These are phyloP conservation scores for Xiphorhynchus erythropygius DNA, from an alignment of 2,797 vertebrate species.

Conservation along the genomic window DNA sequence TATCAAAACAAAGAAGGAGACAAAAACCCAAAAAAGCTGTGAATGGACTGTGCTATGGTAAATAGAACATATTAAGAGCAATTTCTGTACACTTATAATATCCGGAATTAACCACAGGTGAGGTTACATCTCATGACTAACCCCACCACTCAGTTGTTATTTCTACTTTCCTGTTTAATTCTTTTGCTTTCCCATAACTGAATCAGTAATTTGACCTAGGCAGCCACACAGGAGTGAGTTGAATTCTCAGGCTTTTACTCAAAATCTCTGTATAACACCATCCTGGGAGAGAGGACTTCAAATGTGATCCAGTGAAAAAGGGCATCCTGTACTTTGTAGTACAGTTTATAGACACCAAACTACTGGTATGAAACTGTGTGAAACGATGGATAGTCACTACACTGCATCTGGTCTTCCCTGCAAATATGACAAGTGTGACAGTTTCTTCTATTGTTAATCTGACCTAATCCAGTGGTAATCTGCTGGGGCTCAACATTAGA, in stretches of 20 bases:
- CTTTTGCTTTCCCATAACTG: background rate
- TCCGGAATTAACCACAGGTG: background rate
- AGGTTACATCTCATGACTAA: background rate
- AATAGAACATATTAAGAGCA: background rate
- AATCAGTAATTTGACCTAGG: background rate
- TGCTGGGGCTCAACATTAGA: background rate
- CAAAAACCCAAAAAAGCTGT: background rate
- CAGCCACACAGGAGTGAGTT: background rate
- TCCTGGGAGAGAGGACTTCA: background rate
- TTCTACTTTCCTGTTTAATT: background rate
- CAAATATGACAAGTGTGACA: background rate
- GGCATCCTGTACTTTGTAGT: rapidly evolving
- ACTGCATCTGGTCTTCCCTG: background rate
- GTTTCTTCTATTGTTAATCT: background rate
- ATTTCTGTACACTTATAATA: background rate
- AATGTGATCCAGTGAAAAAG: background rate
- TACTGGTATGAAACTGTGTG: background rate
- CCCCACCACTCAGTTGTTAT: background rate
- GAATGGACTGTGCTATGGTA: background rate
- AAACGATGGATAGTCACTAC: background rate
- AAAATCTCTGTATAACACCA: background rate
- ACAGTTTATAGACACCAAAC: background rate
- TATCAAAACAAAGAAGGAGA: background rate
- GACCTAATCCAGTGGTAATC: background rate
- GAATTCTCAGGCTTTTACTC: background rate